Evolutionary conservation across 2,113 vertebrate genomes (phyloP).

Genomic region (Tachysurus vachellii): DNA sequence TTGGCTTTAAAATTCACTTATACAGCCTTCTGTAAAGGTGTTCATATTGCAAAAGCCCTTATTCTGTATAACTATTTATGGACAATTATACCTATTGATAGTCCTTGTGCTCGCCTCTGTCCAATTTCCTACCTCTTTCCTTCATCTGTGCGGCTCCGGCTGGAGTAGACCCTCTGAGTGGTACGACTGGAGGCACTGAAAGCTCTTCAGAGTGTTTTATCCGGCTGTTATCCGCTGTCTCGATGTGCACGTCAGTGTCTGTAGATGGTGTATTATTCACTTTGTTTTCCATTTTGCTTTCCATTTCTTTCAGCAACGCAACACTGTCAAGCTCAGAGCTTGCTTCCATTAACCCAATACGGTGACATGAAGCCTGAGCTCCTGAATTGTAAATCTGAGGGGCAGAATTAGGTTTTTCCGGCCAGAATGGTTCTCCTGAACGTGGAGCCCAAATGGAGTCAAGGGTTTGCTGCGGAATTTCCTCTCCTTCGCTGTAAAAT

Average conservation of each 20-base stretch:
- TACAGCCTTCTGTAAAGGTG: background rate
- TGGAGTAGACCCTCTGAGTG: background rate
- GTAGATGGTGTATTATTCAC: constrained; percentile 13
- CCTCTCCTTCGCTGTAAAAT: constrained; percentile 67
- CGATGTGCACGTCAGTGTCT: background rate
- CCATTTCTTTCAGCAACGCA: background rate
- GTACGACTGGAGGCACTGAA: constrained; percentile 2
- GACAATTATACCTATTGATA: background rate
- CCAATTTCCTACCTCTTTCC: constrained; percentile 16
- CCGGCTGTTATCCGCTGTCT: background rate
- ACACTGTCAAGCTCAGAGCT: background rate
- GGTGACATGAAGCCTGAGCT: constrained; percentile 16
- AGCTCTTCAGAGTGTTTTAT: constrained; percentile 1
- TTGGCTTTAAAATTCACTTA: background rate
- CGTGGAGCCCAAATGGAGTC: background rate
- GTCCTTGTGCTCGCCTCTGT: background rate
- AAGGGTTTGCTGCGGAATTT: constrained; percentile 37
- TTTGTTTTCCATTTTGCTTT: background rate
- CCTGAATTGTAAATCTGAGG: constrained; percentile 1
- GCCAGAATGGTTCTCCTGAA: background rate
- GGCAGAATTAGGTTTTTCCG: background rate
- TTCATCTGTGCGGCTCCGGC: background rate
- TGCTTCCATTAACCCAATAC: background rate
- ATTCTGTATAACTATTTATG: background rate
- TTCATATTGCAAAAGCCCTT: background rate